phyloP scores from a whole-genome alignment of 2,797 vertebrate genomes.

The Scolopax rusticola region DNA sequence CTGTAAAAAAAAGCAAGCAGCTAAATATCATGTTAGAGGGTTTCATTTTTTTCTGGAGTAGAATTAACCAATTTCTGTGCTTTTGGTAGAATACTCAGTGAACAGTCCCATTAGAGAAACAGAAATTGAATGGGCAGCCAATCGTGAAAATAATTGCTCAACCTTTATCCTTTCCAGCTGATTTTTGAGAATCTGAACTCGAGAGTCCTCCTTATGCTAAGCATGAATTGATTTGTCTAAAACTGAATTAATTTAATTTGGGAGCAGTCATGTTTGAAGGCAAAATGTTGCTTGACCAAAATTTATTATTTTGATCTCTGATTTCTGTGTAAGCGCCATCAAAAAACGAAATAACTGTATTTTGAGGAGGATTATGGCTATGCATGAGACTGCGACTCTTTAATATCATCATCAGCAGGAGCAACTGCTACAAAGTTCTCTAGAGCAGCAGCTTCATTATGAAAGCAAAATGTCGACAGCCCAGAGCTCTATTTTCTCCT shows the following conservation, averaged over 20 bases:
- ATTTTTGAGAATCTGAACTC: slow-evolving; percentile 47
- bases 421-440: background rate
- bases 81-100: slow-evolving; percentile 19
- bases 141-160: slow-evolving; percentile 58
- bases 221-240: slow-evolving; percentile 37
- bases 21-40: slow-evolving; percentile 17
- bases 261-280: slow-evolving; percentile 28
- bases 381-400: background rate
- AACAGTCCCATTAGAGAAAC: slow-evolving; percentile 54
- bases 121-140: slow-evolving; percentile 66
- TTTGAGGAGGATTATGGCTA: background rate
- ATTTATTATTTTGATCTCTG: slow-evolving; percentile 30
- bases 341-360: background rate
- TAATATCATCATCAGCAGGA: background rate
- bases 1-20: background rate
- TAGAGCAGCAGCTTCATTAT: background rate
- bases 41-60: background rate
- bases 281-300: slow-evolving; percentile 30
- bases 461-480: background rate
- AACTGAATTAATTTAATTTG: slow-evolving; percentile 57
- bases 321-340: background rate
- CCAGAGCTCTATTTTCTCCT: background rate
- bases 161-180: slow-evolving; percentile 52
- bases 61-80: background rate
- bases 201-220: slow-evolving; percentile 39